Base-by-base conservation (phyloP, 2,888 invertebrate genomes). In the Cynaeus angustus region DNA sequence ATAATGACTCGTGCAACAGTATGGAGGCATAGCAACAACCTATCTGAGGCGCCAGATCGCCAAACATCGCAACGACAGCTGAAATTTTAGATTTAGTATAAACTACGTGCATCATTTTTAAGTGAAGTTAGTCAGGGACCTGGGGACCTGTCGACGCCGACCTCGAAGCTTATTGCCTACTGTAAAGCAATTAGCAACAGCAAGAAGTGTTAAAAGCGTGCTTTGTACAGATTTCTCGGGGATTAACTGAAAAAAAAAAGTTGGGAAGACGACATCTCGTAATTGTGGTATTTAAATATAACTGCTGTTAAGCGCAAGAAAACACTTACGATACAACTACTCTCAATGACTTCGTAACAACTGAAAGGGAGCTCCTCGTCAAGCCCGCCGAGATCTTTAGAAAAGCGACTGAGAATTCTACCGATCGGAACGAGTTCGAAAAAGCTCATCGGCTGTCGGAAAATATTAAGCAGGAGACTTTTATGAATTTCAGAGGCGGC, bases 371-470 rank as follows among this genome's bases (percentile, higher is more conserved):
- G 85, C 74, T 88, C 86, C 78, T 88, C 88, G 85, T 92, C 92
- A 78, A 91, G 82, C 74, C 88, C 88, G 79, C 90, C 89, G 80
- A 91, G 85, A 84, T 92, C 92, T 85, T 89, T 90, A 77, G 90
- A 88, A 83, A 92, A 91, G 77, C 91, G 88, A 85, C 90, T 90
- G 59, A 92, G 85, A 75, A 92, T 87, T 80, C 92, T 87, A 80
- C 92, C 92, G 72, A 88, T 79, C 5, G 92, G 92, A 75, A 91
- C 90, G 74, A 89, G 86, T 83, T 92, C 92, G 85, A 92, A 92
- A 86, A 92, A 92, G 74, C 88, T 88, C 86, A 90, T 88, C 70
- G 91, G 91, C 78, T 87, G 89, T 77, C 87, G 87, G 61, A 93
- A 85, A 74, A 91, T 85, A 77, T 86, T 86, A 58, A 81, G 75